A percentile compares a stretch with the other conserved stretches of the same genome.
Conservation (phyloP, 2,888 invertebrate genomes). For the Eulithis testata region DNA sequence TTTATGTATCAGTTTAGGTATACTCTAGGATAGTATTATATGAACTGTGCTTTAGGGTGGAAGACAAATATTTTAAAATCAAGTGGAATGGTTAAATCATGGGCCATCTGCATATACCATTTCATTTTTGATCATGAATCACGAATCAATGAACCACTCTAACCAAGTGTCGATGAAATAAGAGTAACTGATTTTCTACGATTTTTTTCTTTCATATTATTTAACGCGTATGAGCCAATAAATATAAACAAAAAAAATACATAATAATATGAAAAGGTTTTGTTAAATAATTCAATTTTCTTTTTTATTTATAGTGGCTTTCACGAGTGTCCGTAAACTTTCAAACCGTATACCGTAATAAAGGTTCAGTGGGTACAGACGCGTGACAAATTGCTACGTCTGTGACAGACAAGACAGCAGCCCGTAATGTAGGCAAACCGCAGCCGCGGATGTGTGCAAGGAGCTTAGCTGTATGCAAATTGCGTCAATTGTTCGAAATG, state of each 20-base stretch:
- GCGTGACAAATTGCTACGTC: constrained; percentile 18
- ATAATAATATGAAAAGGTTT: background rate
- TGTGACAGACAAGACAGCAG: constrained; percentile 31
- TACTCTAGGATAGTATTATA: no score
- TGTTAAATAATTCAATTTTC: background rate
- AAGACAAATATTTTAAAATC: no score
- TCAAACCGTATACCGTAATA: background rate
- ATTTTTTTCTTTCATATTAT: no score
- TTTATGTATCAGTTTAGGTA: background rate
- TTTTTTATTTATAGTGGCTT: background rate
- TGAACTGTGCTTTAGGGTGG: no score
- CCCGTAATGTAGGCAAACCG: constrained; percentile 29
- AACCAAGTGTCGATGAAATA: no score
- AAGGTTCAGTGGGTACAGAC: background rate
- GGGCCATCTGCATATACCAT: no score
- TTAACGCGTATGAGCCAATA: no score
- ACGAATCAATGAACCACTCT: no score
- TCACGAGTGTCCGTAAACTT: background rate
- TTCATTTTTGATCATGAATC: no score
- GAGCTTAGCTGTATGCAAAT: constrained; percentile 40
- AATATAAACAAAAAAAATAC: no score
- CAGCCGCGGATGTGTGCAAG: constrained; percentile 32
- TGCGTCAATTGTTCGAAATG: constrained; percentile 24
- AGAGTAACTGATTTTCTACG: no score
- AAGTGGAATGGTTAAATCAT: no score